Evolutionary conservation across 1,140 invertebrate species (phyloP), one percentile per base, ranked within the genome.

Genomic region (Zaprionus capensis): DNA sequence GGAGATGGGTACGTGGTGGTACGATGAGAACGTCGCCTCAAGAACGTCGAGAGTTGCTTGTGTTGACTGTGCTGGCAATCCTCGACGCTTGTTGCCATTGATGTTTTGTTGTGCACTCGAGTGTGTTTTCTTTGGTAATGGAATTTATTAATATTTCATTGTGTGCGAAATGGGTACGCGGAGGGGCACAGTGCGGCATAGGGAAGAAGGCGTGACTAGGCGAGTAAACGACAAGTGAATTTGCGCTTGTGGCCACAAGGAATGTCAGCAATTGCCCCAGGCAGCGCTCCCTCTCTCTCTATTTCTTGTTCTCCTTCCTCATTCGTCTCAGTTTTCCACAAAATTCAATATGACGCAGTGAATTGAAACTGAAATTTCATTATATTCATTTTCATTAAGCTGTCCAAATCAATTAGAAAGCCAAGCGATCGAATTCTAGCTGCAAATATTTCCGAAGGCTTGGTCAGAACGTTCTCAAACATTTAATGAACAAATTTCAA

Each of bases 101-200:
- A 87, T 88, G 84, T 88, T 86, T 86, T 79, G 78, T 85, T 88
- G 84, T 82, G 84, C 81, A 88, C 78, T 87, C 84, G 84, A 87
- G 84, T 90, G 85, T 88, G 81, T 88, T 90, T 90, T 90, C 85
- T 77, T 90, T 80, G 71, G 85, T 90, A 90, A 90, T 90, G 85
- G 85, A 90, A 90, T 90, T 90, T 90, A 90, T 90, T 90, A 90
- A 90, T 90, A 90, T 90, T 90, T 90, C 85, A 90, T 90, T 90
- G 85, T 90, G 85, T 77, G 77, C 74, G 62, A 58, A 68, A 61
- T 70, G 70, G 34, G 49, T 66, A 11, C 38, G 38, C 38, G 31
- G 36, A 6, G 9, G n/a, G 14, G 41, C 34, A 17, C 12, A 26
- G 5, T 17, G 61, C 3, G 12, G 9, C 3, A 34, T 11, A 9